phyloP scores from a whole-genome alignment of 2,888 invertebrate genomes.

The Sinhomidia bicolor region DNA sequence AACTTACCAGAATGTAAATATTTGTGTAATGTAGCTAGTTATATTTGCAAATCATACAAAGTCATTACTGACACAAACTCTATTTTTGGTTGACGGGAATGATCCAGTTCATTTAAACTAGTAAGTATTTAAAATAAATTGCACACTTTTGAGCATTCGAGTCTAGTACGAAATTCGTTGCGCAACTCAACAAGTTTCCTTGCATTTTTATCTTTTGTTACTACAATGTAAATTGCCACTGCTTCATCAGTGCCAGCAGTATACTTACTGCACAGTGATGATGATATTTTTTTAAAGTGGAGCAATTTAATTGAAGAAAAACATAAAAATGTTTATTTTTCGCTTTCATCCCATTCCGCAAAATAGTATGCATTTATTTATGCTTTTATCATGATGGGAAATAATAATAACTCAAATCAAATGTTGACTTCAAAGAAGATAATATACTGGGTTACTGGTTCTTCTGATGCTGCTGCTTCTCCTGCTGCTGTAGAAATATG shows the following conservation, averaged over 20 bases:
- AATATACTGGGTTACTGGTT: not conserved
- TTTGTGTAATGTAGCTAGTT: not conserved
- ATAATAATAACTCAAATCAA: no score
- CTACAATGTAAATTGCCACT: not conserved
- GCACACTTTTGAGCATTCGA: not conserved
- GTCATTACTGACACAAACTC: not conserved
- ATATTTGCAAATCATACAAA: not conserved
- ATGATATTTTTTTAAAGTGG: not conserved
- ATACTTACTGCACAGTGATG: no score
- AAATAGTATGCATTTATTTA: not conserved
- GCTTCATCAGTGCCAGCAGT: no score
- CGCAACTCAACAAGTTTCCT: not conserved
- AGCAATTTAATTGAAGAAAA: constrained; percentile 25
- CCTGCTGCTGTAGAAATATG: not conserved
- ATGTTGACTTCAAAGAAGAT: not conserved
- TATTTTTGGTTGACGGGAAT: not conserved
- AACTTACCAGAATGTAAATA: not conserved
- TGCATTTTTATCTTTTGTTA: not conserved
- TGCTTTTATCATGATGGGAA: not conserved
- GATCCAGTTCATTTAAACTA: constrained; percentile 7
- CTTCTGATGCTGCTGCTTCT: not conserved
- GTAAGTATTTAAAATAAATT: not conserved
- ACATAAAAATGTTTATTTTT: not conserved
- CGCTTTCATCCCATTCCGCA: not conserved
- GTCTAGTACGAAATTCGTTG: not conserved